Evolutionary conservation across 2,888 invertebrate species (phyloP).

Genomic region (Hypselothyrea guttata): DNA sequence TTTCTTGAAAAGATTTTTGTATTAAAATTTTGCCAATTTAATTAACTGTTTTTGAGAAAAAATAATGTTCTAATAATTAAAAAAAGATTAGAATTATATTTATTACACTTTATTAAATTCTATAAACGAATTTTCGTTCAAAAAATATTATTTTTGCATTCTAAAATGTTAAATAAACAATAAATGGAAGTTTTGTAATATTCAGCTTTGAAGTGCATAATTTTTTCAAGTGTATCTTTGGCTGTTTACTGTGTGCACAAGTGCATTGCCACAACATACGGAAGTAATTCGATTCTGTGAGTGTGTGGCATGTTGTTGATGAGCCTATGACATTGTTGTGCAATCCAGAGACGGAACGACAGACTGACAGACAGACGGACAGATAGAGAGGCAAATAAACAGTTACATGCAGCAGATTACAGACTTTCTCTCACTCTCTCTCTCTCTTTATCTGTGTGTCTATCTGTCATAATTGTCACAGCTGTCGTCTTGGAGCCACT

Average conservation of each 20-base stretch:
- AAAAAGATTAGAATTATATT: no score
- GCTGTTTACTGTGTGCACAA: constrained; percentile 14
- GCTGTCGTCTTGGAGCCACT: constrained; percentile 31
- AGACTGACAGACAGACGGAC: constrained; percentile 1
- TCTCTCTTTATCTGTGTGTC: background rate
- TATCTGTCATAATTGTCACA: constrained; percentile 42
- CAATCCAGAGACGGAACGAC: constrained; percentile 6
- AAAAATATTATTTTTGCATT: no score
- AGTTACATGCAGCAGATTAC: constrained; percentile 38
- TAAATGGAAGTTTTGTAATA: no score
- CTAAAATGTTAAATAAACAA: no score
- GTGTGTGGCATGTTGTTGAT: constrained; percentile 55
- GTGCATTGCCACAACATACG: constrained; percentile 49
- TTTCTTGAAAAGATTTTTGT: no score
- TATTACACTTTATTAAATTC: no score
- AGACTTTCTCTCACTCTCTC: constrained; percentile 35
- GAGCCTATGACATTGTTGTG: constrained; percentile 59
- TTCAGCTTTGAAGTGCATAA: no score
- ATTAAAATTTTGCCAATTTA: no score
- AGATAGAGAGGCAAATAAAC: constrained; percentile 33
- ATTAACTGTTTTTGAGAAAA: no score
- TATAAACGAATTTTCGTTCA: no score
- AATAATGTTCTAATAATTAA: no score
- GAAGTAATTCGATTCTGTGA: constrained; percentile 71
- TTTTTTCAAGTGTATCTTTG: no score